A percentile compares a stretch with the other conserved stretches of the same genome.
phyloP scores from a whole-genome alignment of 2,888 invertebrate genomes.

The Invenusta paracnida region DNA sequence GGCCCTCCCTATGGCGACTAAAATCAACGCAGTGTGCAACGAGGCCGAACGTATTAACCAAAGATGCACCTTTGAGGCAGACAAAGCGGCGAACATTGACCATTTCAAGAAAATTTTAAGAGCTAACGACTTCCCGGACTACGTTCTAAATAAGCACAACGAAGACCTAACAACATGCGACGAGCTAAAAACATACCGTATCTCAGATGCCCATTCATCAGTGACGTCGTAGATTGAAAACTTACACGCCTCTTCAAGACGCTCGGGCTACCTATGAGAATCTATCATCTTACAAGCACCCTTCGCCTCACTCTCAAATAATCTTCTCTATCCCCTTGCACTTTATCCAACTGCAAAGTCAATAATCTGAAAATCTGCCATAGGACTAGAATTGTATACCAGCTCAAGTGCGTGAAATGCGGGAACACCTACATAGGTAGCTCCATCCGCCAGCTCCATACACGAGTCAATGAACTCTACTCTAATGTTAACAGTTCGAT shows the following conservation, averaged over 20 bases:
- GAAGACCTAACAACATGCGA: background rate
- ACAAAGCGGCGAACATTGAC: background rate
- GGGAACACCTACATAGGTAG: background rate
- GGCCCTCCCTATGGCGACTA: no score
- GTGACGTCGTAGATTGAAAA: no score
- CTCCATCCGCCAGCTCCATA: background rate
- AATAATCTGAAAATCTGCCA: background rate
- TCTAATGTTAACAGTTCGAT: no score
- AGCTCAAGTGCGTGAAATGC: background rate
- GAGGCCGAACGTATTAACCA: background rate
- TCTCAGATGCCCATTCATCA: background rate
- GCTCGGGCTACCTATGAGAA: background rate
- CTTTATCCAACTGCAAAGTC: background rate
- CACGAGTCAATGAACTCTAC: no score
- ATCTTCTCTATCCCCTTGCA: background rate
- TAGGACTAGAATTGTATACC: no score
- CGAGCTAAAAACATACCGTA: background rate
- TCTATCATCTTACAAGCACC: background rate
- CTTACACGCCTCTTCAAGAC: background rate
- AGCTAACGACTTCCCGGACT: background rate
- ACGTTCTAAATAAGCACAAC: background rate
- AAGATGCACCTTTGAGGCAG: background rate
- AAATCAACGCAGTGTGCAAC: no score
- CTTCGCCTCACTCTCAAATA: background rate
- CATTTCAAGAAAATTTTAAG: background rate